Base-by-base conservation (phyloP, 2,797 vertebrate genomes). In the Micropoecilia bifurca region DNA sequence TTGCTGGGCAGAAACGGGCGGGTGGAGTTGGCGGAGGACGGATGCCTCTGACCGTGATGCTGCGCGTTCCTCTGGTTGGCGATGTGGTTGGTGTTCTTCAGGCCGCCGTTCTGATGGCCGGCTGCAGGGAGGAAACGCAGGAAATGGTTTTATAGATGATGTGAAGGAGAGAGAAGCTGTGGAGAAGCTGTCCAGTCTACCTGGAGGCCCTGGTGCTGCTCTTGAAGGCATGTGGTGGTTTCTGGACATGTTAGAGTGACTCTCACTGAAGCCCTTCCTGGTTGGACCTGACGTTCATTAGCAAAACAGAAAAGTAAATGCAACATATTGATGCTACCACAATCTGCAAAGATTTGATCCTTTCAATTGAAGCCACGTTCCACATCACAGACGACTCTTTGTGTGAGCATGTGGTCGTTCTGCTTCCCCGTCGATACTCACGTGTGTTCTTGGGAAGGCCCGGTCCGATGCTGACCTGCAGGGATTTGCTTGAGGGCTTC, bases 371-470 rank as follows among this genome's bases (percentile, higher is more conserved):
- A 53, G 46, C 61, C 10, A 6, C 2, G 22, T 18, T 77, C 68
- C 57, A 66, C 18, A 45, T 20, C 50, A 36, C 6, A 50, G 5
- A 20, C 16, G 0, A 0, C 9, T 43, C 14, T 13, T 0, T 61
- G 46, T 5, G n/a, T 30, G 6, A 75, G 30, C 28, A 48, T 47
- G 39, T 71, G 2, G 43, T 6, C 7, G 45, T n/a, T 48, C 9
- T 61, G 53, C 66, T 18, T 71, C 39, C 47, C 36, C 8, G 36
- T 30, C 36, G 6, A 79, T 85, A 98, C 98, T 97, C 91, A 99
- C 99, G 97, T 68, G 98, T 96, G 83, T 99, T 99, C 94, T 97
- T 98, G 50, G 99, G 96, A 78, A 99, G 96, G 48, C 99, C 99
- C 0, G 96, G 96, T 53, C 98, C 98, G 0, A 99, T 93, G 97